Evolutionary conservation across 1,140 invertebrate species (phyloP).

Genomic region (Psix sp.): DNA sequence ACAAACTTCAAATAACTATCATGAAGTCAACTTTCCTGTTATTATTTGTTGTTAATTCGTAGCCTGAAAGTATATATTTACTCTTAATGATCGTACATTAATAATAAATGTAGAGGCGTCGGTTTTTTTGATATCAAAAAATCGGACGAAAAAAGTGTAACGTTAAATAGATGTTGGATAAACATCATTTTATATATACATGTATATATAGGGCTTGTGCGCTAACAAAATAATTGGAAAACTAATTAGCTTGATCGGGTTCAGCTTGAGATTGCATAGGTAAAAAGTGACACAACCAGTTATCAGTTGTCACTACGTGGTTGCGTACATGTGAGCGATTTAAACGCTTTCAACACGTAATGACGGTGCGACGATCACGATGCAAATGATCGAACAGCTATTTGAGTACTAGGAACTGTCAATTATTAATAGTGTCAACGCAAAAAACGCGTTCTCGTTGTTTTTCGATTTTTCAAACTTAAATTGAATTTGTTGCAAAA

Average conservation of each 20-base stretch:
- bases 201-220: background rate
- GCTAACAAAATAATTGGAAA: background rate
- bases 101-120: background rate
- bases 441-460: too few species aligned
- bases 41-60: too few species aligned
- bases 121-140: background rate
- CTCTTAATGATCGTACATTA: too few species aligned
- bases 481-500: too few species aligned
- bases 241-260: constrained; percentile 1
- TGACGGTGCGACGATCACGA: background rate
- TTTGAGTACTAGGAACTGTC: background rate
- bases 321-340: background rate
- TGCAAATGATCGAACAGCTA: background rate
- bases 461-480: too few species aligned
- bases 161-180: background rate
- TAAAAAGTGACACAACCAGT: constrained; percentile 1
- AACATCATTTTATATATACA: background rate
- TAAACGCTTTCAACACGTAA: background rate
- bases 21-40: too few species aligned
- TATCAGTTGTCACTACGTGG: constrained; percentile 4
- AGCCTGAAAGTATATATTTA: too few species aligned
- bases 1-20: too few species aligned
- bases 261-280: background rate
- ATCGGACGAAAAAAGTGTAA: background rate
- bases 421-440: background rate